Evolutionary conservation across 2,113 vertebrate genomes (phyloP), one percentile per base, ranked within the genome.

Genomic region (Lamprologus tigripictilis): DNA sequence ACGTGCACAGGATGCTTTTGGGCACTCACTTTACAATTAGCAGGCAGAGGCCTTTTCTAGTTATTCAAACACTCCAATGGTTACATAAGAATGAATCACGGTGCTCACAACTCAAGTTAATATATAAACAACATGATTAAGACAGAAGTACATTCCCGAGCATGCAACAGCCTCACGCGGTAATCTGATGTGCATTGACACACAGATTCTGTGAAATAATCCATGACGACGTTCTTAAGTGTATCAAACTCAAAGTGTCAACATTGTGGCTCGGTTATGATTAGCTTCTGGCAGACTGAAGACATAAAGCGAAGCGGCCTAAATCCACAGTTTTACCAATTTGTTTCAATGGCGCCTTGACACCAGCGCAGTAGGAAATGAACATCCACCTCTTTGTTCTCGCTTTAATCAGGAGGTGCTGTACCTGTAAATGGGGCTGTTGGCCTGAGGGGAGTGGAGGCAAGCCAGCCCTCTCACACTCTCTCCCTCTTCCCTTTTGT

Each of bases 361-460:
- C 90, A 92, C 85, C 84, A 85, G 84, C 58, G 42, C 88, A n/a
- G 82, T 63, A 83, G 90, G 89, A 94, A 93, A 93, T 90, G 89
- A 93, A 93, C 93, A 93, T 90, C 87, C 84, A 80, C 85, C 84
- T 90, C 91, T 95, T 93, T 95, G 95, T 96, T 95, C 93, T 91
- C 80, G 86, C 89, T 92, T 93, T 96, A 93, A 89, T 94, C 94
- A 90, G 90, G 91, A 94, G 90, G 92, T 92, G 92, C 90, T 92
- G 89, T 92, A 96, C 94, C 93, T 96, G 95, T 92, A 93, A 94
- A 94, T 90, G 93, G 86, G 92, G 88, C 89, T 92, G 93, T 83
- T 90, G 94, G 94, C 95, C 93, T 95, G 92, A 90, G 93, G 94
- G 93, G 87, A 94, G 92, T 90, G 92, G 93, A 94, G 92, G 88